Base-by-base conservation (phyloP, 1,140 invertebrate genomes). In the Nasonia longicornis region DNA sequence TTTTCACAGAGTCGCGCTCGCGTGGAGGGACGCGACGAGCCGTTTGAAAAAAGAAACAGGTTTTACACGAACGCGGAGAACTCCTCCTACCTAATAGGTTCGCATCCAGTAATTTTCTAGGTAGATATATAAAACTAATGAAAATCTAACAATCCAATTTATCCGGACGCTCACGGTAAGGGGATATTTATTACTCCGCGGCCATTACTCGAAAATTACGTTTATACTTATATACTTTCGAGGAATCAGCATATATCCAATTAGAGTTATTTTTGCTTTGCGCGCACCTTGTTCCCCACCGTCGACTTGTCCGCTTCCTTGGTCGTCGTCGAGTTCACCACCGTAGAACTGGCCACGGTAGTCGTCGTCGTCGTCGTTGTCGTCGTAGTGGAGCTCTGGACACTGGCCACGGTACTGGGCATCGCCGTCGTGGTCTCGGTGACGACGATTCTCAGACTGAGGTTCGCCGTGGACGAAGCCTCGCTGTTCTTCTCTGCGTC, bases 251-350 rank as follows among this genome's bases (percentile, higher is more conserved):
- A 10, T 48, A 48, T 11, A 16, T 48, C 10, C 38, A 42, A 42
- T 42, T 42, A 42, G 8, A 42, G 11, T 42, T 42, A 42, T 42
- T 8, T 42, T 8, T 42, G 38, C 52, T 20, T n/a, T 20, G 3
- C 3, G n/a, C 64, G 64, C 12, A 67, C 64, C 64, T 67, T 29
- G 22, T 67, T 67, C 6, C 0, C 26, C 22, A 29, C 22, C 22
- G 52, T 75, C 11, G 45, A 11, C 29, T 69, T 31, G 69, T 69
- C 42, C 70, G 58, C 31, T 66, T 82, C 69, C 72, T 82, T 26
- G 74, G 42, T 67, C 73, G 22, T 84, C 79, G 83, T 70, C 74
- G 74, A 48, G 48, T 71, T 81, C 38, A 63, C 66, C 52, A 29
- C 74, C 80, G 73, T 67, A 35, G 67, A n/a, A 73, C 67, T 78